These are phyloP conservation scores for Trachemys scripta DNA, from an alignment of 2,113 vertebrate species.

Conservation along the genomic window DNA sequence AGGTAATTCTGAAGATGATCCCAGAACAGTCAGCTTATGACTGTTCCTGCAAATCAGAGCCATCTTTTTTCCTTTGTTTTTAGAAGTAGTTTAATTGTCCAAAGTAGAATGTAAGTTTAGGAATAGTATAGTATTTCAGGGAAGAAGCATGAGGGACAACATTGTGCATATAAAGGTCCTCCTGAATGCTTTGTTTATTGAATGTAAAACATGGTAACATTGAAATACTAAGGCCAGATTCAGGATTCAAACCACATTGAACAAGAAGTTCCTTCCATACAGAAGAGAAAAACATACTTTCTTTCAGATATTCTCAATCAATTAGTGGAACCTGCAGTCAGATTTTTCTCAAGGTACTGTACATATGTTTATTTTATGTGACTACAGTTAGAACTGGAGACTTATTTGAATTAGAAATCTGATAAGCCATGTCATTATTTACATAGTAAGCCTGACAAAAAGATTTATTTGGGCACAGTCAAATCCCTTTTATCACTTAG, in stretches of 20 bases:
- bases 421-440: background rate
- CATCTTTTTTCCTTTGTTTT: constrained; percentile 11
- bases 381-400: background rate
- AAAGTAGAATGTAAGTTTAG: background rate
- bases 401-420: background rate
- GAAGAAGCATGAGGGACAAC: background rate
- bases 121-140: background rate
- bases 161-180: background rate
- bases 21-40: constrained; percentile 49
- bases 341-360: background rate
- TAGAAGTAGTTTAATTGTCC: background rate
- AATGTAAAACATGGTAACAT: background rate
- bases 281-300: background rate
- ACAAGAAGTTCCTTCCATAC: background rate
- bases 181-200: background rate
- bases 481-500: background rate
- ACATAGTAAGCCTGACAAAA: background rate
- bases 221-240: constrained; percentile 16
- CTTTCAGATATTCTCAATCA: background rate
- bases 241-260: background rate
- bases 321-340: background rate
- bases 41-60: constrained; percentile 29
- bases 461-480: background rate
- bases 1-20: constrained; percentile 73
- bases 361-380: background rate